Percentiles rank a stretch among this genome's conserved stretches.
Conservation (phyloP, 2,113 vertebrate species). For the Orthonyx spaldingii region DNA sequence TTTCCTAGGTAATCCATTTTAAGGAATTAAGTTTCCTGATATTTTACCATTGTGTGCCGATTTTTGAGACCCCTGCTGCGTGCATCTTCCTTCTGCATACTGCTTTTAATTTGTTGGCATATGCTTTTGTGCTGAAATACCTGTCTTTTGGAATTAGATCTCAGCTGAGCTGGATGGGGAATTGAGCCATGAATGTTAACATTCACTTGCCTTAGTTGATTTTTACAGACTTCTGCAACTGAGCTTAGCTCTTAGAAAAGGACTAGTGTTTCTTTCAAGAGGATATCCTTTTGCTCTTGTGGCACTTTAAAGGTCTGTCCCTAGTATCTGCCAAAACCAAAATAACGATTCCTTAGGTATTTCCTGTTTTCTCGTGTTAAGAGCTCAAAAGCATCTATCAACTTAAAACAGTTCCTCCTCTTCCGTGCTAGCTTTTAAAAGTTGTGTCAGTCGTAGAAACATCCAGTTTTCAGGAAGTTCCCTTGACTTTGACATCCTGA, state of each 20-base stretch:
- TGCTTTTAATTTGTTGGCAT: neutral
- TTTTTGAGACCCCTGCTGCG: neutral
- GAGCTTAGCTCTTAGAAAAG: neutral
- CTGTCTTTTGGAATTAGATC: constrained; percentile 6
- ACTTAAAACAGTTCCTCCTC: constrained; percentile 2
- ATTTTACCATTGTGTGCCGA: neutral
- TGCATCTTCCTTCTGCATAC: neutral
- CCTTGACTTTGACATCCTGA: neutral
- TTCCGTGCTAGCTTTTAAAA: neutral
- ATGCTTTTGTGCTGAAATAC: neutral
- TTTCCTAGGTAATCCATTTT: constrained; percentile 10
- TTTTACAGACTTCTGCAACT: neutral
- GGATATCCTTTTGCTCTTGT: constrained; percentile 40
- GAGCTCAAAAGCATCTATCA: neutral
- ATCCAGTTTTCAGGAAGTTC: neutral
- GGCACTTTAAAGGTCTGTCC: constrained; percentile 19
- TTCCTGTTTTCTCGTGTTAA: constrained; percentile 45
- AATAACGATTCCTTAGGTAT: constrained; percentile 40
- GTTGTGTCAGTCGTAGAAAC: neutral
- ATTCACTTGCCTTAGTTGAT: neutral
- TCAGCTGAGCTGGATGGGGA: neutral
- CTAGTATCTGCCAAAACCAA: constrained; percentile 21
- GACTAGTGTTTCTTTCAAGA: neutral
- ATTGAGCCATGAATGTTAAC: neutral
- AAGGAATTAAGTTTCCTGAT: neutral